Evolutionary conservation across 2,888 invertebrate species (phyloP).

Genomic region (Fragum whitleyi): DNA sequence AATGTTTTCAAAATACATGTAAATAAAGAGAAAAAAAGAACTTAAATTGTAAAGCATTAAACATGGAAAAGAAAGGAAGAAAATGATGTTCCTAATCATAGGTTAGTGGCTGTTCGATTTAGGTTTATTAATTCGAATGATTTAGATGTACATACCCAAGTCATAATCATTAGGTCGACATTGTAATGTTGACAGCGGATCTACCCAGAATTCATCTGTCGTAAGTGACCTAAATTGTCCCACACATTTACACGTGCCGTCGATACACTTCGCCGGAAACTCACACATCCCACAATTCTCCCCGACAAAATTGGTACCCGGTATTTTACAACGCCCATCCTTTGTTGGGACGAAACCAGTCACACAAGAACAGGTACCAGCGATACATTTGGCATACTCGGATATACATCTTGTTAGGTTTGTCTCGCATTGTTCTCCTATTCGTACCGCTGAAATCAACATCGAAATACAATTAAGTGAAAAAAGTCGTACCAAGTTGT

Average conservation of each 20-base stretch:
- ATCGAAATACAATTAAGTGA: too few relatives aligned
- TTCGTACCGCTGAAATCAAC: slow-evolving; percentile 56
- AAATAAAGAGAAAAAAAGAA: too few relatives aligned
- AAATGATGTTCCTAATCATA: too few relatives aligned
- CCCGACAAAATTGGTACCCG: slow-evolving; percentile 64
- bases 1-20: too few relatives aligned
- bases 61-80: too few relatives aligned
- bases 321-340: slow-evolving; percentile 71
- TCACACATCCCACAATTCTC: slow-evolving; percentile 68
- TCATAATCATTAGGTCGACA: slow-evolving; percentile 52
- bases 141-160: slow-evolving; percentile 27
- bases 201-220: slow-evolving; percentile 71
- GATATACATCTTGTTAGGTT: slow-evolving; percentile 64
- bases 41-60: too few relatives aligned
- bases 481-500: too few relatives aligned
- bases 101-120: too few relatives aligned
- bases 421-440: slow-evolving; percentile 62
- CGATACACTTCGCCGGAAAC: slow-evolving; percentile 66
- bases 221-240: slow-evolving; percentile 63
- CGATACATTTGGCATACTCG: slow-evolving; percentile 61
- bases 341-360: slow-evolving; percentile 61
- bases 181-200: slow-evolving; percentile 63
- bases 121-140: too few relatives aligned
- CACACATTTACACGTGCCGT: slow-evolving; percentile 63
- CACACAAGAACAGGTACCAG: slow-evolving; percentile 62